Evolutionary conservation across 2,888 invertebrate genomes (phyloP).

Genomic region (Actias luna): DNA sequence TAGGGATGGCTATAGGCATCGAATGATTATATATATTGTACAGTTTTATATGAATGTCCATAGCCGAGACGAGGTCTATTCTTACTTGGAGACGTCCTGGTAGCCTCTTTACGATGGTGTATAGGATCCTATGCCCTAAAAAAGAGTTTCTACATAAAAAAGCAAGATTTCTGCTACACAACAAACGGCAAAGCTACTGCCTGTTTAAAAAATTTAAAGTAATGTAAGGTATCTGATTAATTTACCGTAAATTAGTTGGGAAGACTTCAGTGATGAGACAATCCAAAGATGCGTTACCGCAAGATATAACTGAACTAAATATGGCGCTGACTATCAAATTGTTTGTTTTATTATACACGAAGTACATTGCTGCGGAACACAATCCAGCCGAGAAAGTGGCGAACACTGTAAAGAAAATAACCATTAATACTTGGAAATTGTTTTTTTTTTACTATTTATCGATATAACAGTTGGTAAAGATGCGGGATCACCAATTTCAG

Average conservation of each 20-base stretch:
- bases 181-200: too few relatives aligned
- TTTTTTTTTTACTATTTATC: too few relatives aligned
- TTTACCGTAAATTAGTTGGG: slow-evolving; percentile 92
- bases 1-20: background rate
- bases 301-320: slow-evolving; percentile 93
- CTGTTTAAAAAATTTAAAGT: too few relatives aligned
- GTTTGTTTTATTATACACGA: slow-evolving; percentile 91
- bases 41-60: background rate
- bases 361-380: slow-evolving; percentile 92
- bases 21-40: too few relatives aligned
- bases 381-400: slow-evolving; percentile 92
- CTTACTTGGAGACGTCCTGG: background rate
- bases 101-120: background rate
- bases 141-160: too few relatives aligned
- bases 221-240: background rate
- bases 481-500: too few relatives aligned
- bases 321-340: slow-evolving; percentile 92
- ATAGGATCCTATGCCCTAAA: too few relatives aligned
- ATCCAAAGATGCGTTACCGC: slow-evolving; percentile 94
- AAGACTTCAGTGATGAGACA: slow-evolving; percentile 96
- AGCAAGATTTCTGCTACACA: too few relatives aligned
- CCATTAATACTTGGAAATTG: too few relatives aligned
- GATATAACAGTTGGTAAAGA: too few relatives aligned
- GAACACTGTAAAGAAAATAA: slow-evolving; percentile 84
- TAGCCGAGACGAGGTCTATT: background rate